Conservation (phyloP, 2,888 invertebrate genomes). For the Zygaena filipendulae region DNA sequence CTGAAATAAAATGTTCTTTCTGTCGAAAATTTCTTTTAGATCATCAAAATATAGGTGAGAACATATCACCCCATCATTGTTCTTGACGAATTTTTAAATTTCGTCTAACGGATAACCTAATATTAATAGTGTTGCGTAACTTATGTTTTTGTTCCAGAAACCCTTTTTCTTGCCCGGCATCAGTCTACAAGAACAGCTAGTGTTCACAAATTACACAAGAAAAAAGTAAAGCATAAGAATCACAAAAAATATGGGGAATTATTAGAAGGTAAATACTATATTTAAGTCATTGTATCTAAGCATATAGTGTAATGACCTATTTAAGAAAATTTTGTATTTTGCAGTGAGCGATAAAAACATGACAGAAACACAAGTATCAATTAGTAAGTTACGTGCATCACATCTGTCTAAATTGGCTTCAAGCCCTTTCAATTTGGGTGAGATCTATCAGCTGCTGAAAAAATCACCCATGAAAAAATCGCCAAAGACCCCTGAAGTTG, state of each 20-base stretch:
- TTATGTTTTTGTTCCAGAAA: constrained; percentile 38
- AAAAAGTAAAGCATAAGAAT: constrained; percentile 54
- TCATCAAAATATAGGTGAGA: constrained; percentile 38
- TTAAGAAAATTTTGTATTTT: constrained; percentile 18
- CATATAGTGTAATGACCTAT: neutral
- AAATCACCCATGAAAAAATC: constrained; percentile 29
- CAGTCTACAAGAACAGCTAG: constrained; percentile 56
- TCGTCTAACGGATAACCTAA: constrained; percentile 24
- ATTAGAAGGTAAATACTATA: constrained; percentile 73
- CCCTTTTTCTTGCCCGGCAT: constrained; percentile 32
- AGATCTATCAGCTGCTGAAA: constrained; percentile 66
- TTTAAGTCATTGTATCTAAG: no score
- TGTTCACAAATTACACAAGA: constrained; percentile 37
- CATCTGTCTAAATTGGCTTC: constrained; percentile 74
- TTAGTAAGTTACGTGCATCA: constrained; percentile 73
- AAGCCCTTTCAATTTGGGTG: constrained; percentile 65
- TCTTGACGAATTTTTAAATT: constrained; percentile 2
- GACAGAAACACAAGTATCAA: constrained; percentile 73
- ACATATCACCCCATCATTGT: constrained; percentile 2
- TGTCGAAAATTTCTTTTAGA: constrained; percentile 47
- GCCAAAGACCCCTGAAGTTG: constrained; percentile 37
- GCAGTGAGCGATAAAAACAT: constrained; percentile 73
- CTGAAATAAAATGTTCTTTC: constrained; percentile 54
- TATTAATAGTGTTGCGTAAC: no score
- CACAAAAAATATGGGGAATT: constrained; percentile 74